Percentiles rank a stretch among this genome's conserved stretches.
Conservation (phyloP, 2,113 vertebrate genomes). For the Orientallactaga bullata region DNA sequence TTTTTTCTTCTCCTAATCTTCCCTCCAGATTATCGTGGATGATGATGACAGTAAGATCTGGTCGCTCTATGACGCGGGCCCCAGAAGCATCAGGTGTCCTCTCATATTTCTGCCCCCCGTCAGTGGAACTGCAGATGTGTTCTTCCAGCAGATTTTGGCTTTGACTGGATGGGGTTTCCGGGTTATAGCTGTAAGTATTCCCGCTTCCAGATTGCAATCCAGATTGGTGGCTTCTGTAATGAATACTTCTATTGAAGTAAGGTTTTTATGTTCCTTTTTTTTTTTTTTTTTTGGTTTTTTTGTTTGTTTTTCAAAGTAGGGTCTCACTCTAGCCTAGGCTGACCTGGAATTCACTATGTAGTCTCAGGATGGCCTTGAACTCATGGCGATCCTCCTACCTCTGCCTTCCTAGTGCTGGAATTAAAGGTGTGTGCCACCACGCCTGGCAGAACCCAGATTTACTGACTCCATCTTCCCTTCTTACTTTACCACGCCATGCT, state of each 20-base stretch:
- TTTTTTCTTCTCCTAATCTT: constrained; percentile 6
- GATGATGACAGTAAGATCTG: constrained; percentile 99
- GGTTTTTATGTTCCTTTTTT: not conserved
- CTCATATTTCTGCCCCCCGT: constrained; percentile 98
- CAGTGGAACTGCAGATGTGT: constrained; percentile 98
- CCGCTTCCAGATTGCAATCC: not conserved
- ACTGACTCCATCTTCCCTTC: not conserved
- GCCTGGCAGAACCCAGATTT: not conserved
- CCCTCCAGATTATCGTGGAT: constrained; percentile 96
- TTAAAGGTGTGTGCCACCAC: too few species aligned
- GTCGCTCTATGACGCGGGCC: constrained; percentile 97
- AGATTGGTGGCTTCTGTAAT: too few species aligned
- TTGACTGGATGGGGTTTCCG: constrained; percentile 98
- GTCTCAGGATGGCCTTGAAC: too few species aligned
- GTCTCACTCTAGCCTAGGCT: too few species aligned
- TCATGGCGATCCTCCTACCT: too few species aligned
- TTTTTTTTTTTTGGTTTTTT: not conserved
- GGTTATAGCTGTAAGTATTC: constrained; percentile 95
- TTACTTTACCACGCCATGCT: not conserved
- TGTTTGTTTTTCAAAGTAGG: not conserved
- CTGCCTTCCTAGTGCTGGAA: too few species aligned
- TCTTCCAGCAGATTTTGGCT: constrained; percentile 97
- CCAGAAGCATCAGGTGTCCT: constrained; percentile 95
- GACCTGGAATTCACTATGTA: too few species aligned
- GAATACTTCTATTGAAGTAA: not conserved